Evolutionary conservation across 1,140 invertebrate species (phyloP).

Genomic region (Macrosteles quadrilineatus): DNA sequence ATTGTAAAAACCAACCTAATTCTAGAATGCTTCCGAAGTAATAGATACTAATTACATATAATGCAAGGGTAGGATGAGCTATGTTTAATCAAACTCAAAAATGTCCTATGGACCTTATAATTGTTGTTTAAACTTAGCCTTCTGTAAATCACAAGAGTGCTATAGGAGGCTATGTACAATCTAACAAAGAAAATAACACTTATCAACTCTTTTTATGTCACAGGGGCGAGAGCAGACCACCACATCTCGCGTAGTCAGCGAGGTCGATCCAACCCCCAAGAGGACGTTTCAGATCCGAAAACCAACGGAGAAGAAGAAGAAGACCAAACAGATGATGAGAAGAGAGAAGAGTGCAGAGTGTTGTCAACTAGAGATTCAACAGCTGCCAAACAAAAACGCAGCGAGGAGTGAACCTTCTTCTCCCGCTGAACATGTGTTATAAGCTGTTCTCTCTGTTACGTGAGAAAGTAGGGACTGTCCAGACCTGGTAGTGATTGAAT

Average conservation of each 20-base stretch:
- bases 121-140: too few species aligned
- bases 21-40: too few species aligned
- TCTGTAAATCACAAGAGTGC: too few species aligned
- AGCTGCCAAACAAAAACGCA: background rate
- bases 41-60: too few species aligned
- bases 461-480: background rate
- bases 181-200: too few species aligned
- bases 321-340: background rate
- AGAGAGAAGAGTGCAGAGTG: background rate
- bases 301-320: conserved; percentile 9
- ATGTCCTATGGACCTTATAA: too few species aligned
- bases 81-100: too few species aligned
- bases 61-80: too few species aligned
- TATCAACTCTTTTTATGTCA: too few species aligned
- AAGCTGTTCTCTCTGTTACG: background rate
- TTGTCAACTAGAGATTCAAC: background rate
- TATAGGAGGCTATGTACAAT: too few species aligned
- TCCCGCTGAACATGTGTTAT: background rate
- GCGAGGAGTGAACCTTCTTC: conserved; percentile 1
- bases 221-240: conserved; percentile 5
- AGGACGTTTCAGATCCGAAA: background rate
- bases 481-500: too few species aligned
- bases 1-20: too few species aligned
- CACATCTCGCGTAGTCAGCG: background rate
- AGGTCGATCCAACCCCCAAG: background rate